Evolutionary conservation across 1,140 invertebrate genomes (phyloP), one percentile per base, ranked within the genome.

Genomic region (Hirudo medicinalis): DNA sequence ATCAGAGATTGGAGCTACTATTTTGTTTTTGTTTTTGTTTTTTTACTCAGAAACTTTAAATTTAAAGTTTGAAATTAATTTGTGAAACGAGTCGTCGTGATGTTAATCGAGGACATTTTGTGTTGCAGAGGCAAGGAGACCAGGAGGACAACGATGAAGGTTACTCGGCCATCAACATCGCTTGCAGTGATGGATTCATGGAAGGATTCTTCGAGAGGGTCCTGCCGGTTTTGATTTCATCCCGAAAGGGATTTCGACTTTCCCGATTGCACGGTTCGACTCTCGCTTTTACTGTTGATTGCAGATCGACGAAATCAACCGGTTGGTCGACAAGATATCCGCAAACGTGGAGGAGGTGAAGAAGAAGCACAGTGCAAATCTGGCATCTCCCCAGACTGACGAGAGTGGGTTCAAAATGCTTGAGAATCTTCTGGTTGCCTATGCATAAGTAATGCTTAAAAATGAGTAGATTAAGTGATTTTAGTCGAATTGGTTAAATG

Each of bases 271-370:
- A 40, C 32, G 20, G 32, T 27, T 25, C 8, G 25, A 27, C 32
- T 4, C 19, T 25, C 9, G 36, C 20, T 68, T 68, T 8, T 8
- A 20, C 36, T 27, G 2, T 68, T 68, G n/a, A 36, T 32, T 32
- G 67, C 25, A 85, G 81, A 92, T 97, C 82, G 94, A 97, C 84
- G 93, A 96, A 84, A 95, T 97, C 84, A 88, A 92, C 76, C 91
- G 92, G 81, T 94, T 94, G 89, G 94, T 97, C 86, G 92, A 97
- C 83, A 92, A 92, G 85, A 94, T 97, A 80, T 91, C 94, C 83
- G 88, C 90, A 77, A 94, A 94, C 86, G 92, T 97, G 67, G 93
- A 97, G 81, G 92, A 96, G 85, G 94, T 97, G 54, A 97, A 97
- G 87, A 95, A 94, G 86, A 95, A 94, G 86, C 94, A 97, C 84